Evolutionary conservation across 2,113 vertebrate species (phyloP), one percentile per base, ranked within the genome.

Genomic region (Excalfactoria chinensis): DNA sequence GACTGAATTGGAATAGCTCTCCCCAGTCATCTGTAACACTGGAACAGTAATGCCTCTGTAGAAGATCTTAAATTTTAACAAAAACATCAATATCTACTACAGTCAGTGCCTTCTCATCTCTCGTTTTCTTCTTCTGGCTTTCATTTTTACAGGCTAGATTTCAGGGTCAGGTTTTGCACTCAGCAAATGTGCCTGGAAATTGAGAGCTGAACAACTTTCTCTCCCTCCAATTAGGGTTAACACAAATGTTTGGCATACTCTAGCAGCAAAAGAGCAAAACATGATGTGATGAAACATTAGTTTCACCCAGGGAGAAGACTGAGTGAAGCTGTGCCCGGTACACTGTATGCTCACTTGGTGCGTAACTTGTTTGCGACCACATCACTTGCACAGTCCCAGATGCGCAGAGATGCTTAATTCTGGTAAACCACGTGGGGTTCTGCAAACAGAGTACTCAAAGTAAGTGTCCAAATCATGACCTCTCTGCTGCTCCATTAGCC

Each of bases 381-480:
- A 1, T 18, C 2, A 1, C 28, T 37, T 4, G 3, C 13, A 9
- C 13, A 35, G 28, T 37, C 32, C 25, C 2, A 11, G 13, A 8
- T 1, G 3, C 18, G 9, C 0, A 2, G 13, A 13, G n/a, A 35
- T 59, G 49, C 17, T 23, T 25, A 20, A 14, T 1, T 1, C 41
- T 48, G 62, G 32, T 41, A 41, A 35, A 59, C 4, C 10, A 4
- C 0, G 0, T 28, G 32, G 68, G 23, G 28, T 10, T 59, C n/a
- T 30, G 23, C 18, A 32, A 18, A 25, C 25, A n/a, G 5, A 48
- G 6, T 0, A 62, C 22, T 58, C 34, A 37, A 66, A 48, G 43
- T 41, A 40, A 63, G 40, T 32, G 17, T 41, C 28, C 23, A 32
- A 41, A 35, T 8, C n/a, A 4, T 17, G 21, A 26, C 3, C 2